Evolutionary conservation across 2,797 vertebrate species (phyloP), one percentile per base, ranked within the genome.

Genomic region (Anniella stebbinsi): DNA sequence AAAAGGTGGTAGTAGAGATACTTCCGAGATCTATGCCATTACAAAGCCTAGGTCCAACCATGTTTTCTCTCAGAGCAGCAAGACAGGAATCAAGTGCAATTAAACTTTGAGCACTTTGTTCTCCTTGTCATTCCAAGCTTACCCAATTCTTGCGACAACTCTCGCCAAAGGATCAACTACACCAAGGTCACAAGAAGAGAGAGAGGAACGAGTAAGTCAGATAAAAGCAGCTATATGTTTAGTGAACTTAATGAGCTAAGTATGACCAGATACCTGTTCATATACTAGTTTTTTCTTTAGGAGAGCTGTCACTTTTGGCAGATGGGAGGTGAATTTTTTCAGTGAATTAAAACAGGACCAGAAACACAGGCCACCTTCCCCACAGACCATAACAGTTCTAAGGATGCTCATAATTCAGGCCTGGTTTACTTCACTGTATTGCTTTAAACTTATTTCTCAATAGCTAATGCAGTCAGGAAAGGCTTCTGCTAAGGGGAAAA

Each of bases 391-490:
- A 48, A 76, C 10, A 73, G 2, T 86, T 92, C 87, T 6, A 0
- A 75, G 57, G 91, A 93, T 91, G 87, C 89, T 92, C 87, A 91
- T 90, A 92, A 93, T 87, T 89, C 88, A 91, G 5, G 1, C 23
- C 87, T 82, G 57, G 67, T 93, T 88, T 86, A 63, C 23, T 84
- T 12, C 67, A 92, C 41, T 81, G 28, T 89, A 92, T 69, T 94
- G 28, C 81, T 89, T 69, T 88, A 88, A 92, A 92, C 2, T 38
- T 57, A 88, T 86, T 93, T 84, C 60, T 89, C 67, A 89, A 60
- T 89, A 92, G 88, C 60, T 88, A 92, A 89, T 38, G 87, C 41
- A 94, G 82, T 63, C 45, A 87, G 84, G 72, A 80, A 54, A 91
- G 86, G 87, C 89, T 57, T 93, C 80, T 36, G 12, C 30, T 83